Evolutionary conservation across 2,113 vertebrate genomes (phyloP).

Genomic region (Bufo bufo): DNA sequence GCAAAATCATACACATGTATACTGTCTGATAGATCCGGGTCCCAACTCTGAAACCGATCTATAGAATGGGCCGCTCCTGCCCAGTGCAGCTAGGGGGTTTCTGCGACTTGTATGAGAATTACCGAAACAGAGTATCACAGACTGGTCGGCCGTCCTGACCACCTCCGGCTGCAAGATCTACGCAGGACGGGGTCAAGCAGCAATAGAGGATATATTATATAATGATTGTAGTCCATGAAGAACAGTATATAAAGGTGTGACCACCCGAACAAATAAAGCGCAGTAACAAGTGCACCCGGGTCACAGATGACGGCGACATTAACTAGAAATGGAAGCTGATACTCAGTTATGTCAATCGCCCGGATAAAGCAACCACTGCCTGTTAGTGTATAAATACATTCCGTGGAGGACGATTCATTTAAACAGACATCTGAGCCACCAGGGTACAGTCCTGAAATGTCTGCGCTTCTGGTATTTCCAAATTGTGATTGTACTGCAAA

Average conservation of each 20-base stretch:
- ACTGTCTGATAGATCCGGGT: too few relatives aligned
- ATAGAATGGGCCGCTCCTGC: too few relatives aligned
- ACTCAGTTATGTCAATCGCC: neutral
- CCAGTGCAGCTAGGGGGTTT: too few relatives aligned
- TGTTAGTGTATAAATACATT: constrained; percentile 19
- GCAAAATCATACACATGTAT: too few relatives aligned
- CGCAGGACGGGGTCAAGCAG: too few relatives aligned
- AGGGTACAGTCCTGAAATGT: neutral
- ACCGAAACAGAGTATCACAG: too few relatives aligned
- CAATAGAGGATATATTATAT: neutral
- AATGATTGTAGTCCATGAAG: neutral
- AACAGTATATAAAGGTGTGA: neutral
- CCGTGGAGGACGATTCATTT: neutral
- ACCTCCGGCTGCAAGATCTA: too few relatives aligned
- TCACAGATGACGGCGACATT: constrained; percentile 1
- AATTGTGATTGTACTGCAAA: constrained; percentile 1
- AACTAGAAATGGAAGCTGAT: neutral
- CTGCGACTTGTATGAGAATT: too few relatives aligned
- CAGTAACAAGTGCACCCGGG: neutral
- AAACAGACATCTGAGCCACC: neutral
- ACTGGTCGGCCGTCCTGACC: too few relatives aligned
- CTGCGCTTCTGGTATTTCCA: neutral
- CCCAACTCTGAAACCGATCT: too few relatives aligned
- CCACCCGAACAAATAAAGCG: neutral
- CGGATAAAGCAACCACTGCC: neutral